Evolutionary conservation across 2,113 vertebrate species (phyloP).

Genomic region (Turnix velox): DNA sequence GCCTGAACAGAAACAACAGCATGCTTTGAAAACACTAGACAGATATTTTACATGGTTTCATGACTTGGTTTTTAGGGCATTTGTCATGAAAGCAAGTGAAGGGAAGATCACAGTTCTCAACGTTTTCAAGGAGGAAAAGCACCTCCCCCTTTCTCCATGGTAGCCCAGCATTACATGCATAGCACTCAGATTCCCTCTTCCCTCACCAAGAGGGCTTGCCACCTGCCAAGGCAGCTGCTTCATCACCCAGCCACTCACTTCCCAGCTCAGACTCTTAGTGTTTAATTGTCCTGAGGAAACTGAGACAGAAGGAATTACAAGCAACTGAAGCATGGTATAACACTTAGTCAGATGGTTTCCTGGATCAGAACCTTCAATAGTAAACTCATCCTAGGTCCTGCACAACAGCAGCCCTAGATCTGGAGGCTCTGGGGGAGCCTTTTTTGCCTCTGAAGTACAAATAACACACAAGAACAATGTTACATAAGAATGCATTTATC

Average conservation of each 20-base stretch:
- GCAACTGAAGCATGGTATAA: not conserved
- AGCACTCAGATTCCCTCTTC: not conserved
- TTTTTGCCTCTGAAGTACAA: not conserved
- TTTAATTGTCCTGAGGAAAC: not conserved
- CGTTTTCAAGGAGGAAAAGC: not conserved
- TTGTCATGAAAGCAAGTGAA: not conserved
- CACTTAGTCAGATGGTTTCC: not conserved
- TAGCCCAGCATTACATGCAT: not conserved
- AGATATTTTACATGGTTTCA: no score
- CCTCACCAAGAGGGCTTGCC: not conserved
- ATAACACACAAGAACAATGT: not conserved
- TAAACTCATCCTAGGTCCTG: fast-evolving
- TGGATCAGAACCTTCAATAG: not conserved
- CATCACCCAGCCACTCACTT: not conserved
- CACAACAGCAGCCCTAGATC: fast-evolving
- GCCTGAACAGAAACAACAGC: not conserved
- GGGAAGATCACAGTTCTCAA: not conserved
- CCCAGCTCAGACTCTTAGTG: not conserved
- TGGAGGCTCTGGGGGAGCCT: not conserved
- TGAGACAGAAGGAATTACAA: not conserved
- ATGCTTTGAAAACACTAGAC: not conserved
- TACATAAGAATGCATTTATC: conserved; percentile 3
- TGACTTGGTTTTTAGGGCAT: not conserved
- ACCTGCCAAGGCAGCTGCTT: not conserved
- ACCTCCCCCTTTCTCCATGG: not conserved